Evolutionary conservation across 2,113 vertebrate genomes (phyloP), one percentile per base, ranked within the genome.

Genomic region (Ammodytes dubius): DNA sequence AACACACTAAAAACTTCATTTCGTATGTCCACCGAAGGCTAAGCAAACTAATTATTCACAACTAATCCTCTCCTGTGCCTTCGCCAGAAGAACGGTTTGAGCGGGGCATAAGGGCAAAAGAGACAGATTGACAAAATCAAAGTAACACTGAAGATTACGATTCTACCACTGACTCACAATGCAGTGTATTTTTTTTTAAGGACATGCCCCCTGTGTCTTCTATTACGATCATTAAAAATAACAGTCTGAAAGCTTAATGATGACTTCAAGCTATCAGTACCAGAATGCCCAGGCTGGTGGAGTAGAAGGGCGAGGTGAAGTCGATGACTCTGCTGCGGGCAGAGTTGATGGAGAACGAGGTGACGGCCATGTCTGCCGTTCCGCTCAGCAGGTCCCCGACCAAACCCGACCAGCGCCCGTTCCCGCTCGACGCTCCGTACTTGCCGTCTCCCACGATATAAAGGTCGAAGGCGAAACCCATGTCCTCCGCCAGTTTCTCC

Each of bases 281-380:
- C 91, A 98, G 90, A 93, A 99, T 99, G 84, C 97, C 97, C 91
- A 99, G 90, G 94, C 98, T 99, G 91, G 97, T 99, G 93, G 98
- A 99, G 94, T 98, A 99, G 93, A 99, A 99, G 59, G 98, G 98
- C 76, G 97, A 98, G 83, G 97, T 99, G 95, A 99, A 99, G 85
- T 99, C 98, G 0, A 99, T 95, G 87, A 98, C 97, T 82, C 96
- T 96, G 76, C 97, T 99, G 74, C 98, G 92, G 0, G 97, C 97
- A 0, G 98, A 98, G 90, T 99, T 99, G 94, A 99, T 99, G 88
- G 97, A 97, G 92, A 99, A 99, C 77, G 97, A 98, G 75, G 97
- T 97, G 88, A 99, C 98, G 0, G 98, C 98, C 98, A 99, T 97
- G 93, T 99, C 97, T 0, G 98, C 97, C 0, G 88, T 83, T 68